Evolutionary conservation across 92 coral and sea anemone genomes (phyloP).

Genomic region (Epizoanthus stellaris): DNA sequence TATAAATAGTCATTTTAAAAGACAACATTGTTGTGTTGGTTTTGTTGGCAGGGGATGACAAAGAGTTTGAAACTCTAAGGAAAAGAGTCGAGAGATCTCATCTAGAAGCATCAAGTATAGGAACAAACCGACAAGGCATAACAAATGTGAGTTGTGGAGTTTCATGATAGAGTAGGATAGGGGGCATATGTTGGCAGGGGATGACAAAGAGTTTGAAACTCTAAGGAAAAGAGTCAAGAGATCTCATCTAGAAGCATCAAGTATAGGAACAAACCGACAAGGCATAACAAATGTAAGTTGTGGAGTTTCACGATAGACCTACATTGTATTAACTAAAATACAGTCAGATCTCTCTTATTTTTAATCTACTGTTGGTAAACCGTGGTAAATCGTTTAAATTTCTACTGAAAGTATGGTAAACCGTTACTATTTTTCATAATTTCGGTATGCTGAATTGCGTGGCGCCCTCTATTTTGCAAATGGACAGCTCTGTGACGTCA

Average conservation of each 20-base stretch:
- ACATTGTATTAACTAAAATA: too few species aligned
- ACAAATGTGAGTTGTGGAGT: conserved; percentile 71
- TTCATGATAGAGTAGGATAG: not conserved
- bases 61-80: conserved; percentile 90
- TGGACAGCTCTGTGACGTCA: too few species aligned
- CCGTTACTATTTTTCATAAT: too few species aligned
- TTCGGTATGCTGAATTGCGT: too few species aligned
- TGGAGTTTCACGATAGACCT: not conserved
- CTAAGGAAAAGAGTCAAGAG: conserved; percentile 86
- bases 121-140: conserved; percentile 89
- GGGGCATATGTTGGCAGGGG: conserved; percentile 54
- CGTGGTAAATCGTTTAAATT: too few species aligned
- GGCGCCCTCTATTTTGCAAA: too few species aligned
- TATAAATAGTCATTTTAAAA: not conserved
- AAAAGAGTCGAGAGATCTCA: conserved; percentile 90
- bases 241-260: conserved; percentile 91
- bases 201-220: conserved; percentile 94
- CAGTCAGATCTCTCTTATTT: too few species aligned
- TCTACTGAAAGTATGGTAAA: too few species aligned
- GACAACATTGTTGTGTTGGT: not conserved
- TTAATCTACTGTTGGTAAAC: too few species aligned
- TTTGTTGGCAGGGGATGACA: conserved; percentile 77
- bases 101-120: conserved; percentile 91
- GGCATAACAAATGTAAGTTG: conserved; percentile 88
- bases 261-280: conserved; percentile 89